Conservation (phyloP, 1,140 invertebrate genomes). For the Lethrus apterus region DNA sequence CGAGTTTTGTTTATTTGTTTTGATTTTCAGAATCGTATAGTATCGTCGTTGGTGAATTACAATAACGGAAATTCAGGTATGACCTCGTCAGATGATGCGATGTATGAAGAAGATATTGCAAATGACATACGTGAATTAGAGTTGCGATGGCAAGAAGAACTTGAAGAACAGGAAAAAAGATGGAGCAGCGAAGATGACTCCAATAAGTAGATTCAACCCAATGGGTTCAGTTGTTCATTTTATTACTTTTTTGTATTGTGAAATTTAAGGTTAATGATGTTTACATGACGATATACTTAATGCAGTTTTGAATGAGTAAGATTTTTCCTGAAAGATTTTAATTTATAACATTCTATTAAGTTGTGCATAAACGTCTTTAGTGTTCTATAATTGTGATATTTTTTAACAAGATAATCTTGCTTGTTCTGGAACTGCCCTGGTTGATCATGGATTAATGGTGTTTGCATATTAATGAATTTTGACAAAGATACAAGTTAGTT, state of each 20-base stretch:
- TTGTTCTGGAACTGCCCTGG: no score
- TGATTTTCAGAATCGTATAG: slow-evolving; percentile 34
- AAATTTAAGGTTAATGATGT: no score
- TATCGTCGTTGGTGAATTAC: slow-evolving; percentile 28
- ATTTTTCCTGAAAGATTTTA: no score
- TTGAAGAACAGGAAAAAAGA: slow-evolving; percentile 58
- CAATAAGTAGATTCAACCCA: slow-evolving; percentile 32
- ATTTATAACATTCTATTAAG: no score
- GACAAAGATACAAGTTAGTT: slow-evolving; percentile 23
- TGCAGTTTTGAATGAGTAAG: no score
- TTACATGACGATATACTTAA: no score
- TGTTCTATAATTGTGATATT: no score
- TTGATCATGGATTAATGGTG: no score
- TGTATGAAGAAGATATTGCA: slow-evolving; percentile 58
- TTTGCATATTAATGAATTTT: slow-evolving; percentile 33
- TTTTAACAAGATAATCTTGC: no score
- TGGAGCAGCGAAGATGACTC: slow-evolving; percentile 57
- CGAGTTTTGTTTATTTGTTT: slow-evolving; percentile 3
- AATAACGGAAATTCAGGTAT: slow-evolving; percentile 24
- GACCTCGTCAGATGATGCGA: slow-evolving; percentile 47
- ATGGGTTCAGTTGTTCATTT: slow-evolving; percentile 35
- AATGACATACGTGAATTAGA: slow-evolving; percentile 62
- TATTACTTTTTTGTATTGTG: slow-evolving; percentile 7
- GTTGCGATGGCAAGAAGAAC: slow-evolving; percentile 55
- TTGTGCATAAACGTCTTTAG: no score